Conservation (phyloP, 2,113 vertebrate genomes). For the Excalfactoria chinensis region DNA sequence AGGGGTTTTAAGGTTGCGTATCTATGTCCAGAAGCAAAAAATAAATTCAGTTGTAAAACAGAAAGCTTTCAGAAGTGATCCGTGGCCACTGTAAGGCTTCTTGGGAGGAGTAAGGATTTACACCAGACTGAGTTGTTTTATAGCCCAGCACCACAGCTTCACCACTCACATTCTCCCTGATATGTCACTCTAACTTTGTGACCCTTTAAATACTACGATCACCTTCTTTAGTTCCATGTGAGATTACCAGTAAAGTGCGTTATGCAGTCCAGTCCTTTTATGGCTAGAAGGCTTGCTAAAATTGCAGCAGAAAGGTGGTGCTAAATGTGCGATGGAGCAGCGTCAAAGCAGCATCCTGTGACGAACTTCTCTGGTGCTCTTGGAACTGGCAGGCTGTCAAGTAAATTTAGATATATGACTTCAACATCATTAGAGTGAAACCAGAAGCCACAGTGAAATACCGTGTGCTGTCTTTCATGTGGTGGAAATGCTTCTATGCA, state of each 20-base stretch:
- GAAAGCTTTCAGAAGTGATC: neutral
- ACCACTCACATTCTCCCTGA: neutral
- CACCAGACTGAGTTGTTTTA: neutral
- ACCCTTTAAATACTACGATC: constrained; percentile 7
- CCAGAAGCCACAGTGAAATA: neutral
- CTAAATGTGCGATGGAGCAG: neutral
- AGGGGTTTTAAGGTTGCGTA: neutral
- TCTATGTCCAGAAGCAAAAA: neutral
- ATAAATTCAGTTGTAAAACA: neutral
- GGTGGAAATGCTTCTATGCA: neutral
- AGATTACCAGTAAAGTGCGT: neutral
- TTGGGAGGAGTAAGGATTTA: neutral
- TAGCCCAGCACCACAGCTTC: neutral
- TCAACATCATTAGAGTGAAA: neutral
- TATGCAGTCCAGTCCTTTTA: neutral
- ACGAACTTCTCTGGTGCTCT: neutral
- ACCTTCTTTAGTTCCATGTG: neutral
- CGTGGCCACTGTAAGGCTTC: neutral
- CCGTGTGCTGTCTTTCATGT: neutral
- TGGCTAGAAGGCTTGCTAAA: neutral
- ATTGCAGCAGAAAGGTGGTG: neutral
- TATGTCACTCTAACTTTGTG: neutral
- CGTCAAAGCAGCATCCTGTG: constrained; percentile 49
- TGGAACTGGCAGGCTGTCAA: neutral
- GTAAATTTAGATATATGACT: neutral